Conservation (phyloP, 2,888 invertebrate genomes). For the Caenorhabditis sp. region DNA sequence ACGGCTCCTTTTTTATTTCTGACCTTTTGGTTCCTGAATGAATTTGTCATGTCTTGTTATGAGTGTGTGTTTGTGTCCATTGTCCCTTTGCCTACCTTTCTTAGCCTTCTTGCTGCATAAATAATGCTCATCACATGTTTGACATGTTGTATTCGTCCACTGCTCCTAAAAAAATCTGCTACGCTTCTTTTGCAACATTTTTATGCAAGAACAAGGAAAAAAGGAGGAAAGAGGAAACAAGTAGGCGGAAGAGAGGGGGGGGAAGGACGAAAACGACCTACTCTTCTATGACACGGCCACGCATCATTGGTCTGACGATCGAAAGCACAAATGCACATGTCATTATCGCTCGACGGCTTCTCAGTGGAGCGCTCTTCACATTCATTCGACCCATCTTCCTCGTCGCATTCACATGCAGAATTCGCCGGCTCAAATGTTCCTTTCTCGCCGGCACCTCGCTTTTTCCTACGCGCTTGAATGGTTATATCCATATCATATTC, state of each 20-base stretch:
- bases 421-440: constrained; percentile 68
- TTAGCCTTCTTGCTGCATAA: constrained; percentile 60
- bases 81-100: too few relatives aligned
- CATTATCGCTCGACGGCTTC: constrained; percentile 52
- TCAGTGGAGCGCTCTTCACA: constrained; percentile 56
- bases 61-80: too few relatives aligned
- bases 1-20: constrained; percentile 57
- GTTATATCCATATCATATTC: constrained; percentile 63
- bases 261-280: constrained; percentile 10
- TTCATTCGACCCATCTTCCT: constrained; percentile 41
- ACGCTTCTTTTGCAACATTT: constrained; percentile 30
- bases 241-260: constrained; percentile 24
- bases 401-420: constrained; percentile 67
- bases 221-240: too few relatives aligned
- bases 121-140: constrained; percentile 65
- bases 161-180: constrained; percentile 58
- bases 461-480: constrained; percentile 49
- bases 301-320: constrained; percentile 75
- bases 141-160: constrained; percentile 71
- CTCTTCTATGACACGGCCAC: constrained; percentile 68
- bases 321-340: constrained; percentile 79
- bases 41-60: too few relatives aligned
- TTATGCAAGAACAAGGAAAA: too few relatives aligned
- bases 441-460: constrained; percentile 56
- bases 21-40: constrained; percentile 60